These are phyloP conservation scores for Megaustenia siamemsis DNA, from an alignment of 2,888 invertebrate genomes.

Conservation along the genomic window DNA sequence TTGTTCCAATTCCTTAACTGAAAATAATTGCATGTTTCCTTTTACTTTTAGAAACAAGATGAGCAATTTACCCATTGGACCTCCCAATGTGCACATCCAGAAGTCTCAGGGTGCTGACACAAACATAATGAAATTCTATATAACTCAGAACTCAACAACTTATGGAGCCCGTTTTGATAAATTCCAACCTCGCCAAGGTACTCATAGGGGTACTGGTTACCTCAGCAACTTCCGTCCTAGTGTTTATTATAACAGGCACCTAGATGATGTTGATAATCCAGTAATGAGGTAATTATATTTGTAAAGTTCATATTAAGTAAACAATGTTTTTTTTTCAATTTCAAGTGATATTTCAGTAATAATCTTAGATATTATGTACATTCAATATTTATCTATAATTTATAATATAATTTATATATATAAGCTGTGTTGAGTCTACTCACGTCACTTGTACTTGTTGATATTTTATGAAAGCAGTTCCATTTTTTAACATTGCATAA, in stretches of 20 bases:
- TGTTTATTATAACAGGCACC: slow-evolving; percentile 76
- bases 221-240: slow-evolving; percentile 78
- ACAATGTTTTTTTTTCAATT: too few species aligned
- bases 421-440: too few species aligned
- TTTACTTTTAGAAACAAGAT: slow-evolving; percentile 58
- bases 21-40: too few species aligned
- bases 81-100: slow-evolving; percentile 74
- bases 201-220: slow-evolving; percentile 79
- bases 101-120: slow-evolving; percentile 79
- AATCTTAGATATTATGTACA: too few species aligned
- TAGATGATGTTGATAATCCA: slow-evolving; percentile 79
- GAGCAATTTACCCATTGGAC: slow-evolving; percentile 75
- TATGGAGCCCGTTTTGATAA: slow-evolving; percentile 77
- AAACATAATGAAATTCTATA: slow-evolving; percentile 80
- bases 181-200: slow-evolving; percentile 76
- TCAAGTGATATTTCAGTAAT: too few species aligned
- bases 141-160: slow-evolving; percentile 77
- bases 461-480: too few species aligned
- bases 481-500: too few species aligned
- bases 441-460: too few species aligned
- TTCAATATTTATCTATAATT: too few species aligned
- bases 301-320: too few species aligned
- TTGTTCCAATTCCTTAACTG: too few species aligned
- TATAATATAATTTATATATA: too few species aligned
- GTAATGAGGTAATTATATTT: slow-evolving; percentile 76